Evolutionary conservation across 2,113 vertebrate genomes (phyloP).

Genomic region (Sciurus niger): DNA sequence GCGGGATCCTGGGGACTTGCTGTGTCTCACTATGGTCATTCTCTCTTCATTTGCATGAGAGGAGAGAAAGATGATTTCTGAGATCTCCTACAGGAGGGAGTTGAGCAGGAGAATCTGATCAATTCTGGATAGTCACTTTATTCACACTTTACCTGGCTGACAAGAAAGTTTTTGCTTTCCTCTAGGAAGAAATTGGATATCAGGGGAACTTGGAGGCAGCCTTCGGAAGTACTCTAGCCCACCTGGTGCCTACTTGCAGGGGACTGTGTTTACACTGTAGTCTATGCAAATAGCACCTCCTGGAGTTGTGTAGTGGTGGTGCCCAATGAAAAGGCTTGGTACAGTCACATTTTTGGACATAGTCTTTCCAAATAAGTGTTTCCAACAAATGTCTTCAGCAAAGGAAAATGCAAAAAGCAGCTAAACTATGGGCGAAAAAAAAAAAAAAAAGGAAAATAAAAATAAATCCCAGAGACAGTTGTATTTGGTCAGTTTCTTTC

Average conservation of each 20-base stretch:
- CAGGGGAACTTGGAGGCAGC: neutral
- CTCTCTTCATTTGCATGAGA: neutral
- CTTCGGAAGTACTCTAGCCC: neutral
- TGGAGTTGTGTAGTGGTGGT: neutral
- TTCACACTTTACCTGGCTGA: neutral
- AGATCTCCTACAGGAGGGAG: neutral
- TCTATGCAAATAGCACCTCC: neutral
- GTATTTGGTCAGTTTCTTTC: slow-evolving; percentile 4
- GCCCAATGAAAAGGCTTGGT: neutral
- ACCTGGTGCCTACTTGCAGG: neutral
- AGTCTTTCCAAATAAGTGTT: neutral
- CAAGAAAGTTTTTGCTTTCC: neutral
- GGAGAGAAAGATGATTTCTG: neutral
- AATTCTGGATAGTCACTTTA: neutral
- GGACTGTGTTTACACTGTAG: neutral
- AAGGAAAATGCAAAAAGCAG: neutral
- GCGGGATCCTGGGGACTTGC: neutral
- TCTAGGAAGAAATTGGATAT: neutral
- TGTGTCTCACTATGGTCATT: neutral
- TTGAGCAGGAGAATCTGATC: neutral
- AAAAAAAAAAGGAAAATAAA: neutral
- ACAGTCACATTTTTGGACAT: neutral
- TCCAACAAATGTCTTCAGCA: neutral
- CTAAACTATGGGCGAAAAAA: neutral
- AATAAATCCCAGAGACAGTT: neutral